A percentile compares a stretch with the other conserved stretches of the same genome.
These are phyloP conservation scores for Masnerella sp. DNA, from an alignment of 2,888 invertebrate species.

Conservation along the genomic window DNA sequence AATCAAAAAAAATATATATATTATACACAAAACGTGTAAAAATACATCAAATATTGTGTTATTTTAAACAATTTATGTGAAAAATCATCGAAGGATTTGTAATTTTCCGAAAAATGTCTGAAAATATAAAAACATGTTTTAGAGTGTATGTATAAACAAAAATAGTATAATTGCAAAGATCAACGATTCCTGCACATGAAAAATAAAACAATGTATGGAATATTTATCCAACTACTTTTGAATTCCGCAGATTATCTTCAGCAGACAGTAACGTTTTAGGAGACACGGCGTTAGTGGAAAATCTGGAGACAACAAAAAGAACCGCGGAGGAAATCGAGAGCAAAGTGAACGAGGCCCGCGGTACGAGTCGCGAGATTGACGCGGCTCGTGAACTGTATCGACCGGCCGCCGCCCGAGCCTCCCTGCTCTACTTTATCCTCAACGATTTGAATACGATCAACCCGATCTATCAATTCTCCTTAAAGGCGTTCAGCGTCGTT, in stretches of 20 bases:
- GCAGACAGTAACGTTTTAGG: conserved; percentile 96
- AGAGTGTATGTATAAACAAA: too few species aligned
- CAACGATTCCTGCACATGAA: too few species aligned
- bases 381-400: conserved; percentile 92
- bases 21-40: too few species aligned
- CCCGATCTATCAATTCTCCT: conserved; percentile 97
- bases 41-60: too few species aligned
- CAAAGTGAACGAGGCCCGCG: conserved; percentile 95
- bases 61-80: too few species aligned
- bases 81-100: too few species aligned
- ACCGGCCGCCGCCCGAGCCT: conserved; percentile 94
- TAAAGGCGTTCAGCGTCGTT: conserved; percentile 98
- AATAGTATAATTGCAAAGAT: too few species aligned
- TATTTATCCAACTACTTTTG: too few species aligned
- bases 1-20: too few species aligned
- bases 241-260: conserved; percentile 84
- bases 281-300: conserved; percentile 96
- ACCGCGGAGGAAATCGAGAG: conserved; percentile 97
- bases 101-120: too few species aligned
- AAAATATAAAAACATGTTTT: too few species aligned
- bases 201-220: too few species aligned
- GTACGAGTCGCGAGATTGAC: conserved; percentile 95
- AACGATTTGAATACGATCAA: conserved; percentile 97
- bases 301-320: conserved; percentile 95
- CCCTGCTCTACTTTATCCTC: conserved; percentile 95